These are phyloP conservation scores for Acrocephalus scirpaceus DNA, from an alignment of 2,797 vertebrate species.

Conservation along the genomic window DNA sequence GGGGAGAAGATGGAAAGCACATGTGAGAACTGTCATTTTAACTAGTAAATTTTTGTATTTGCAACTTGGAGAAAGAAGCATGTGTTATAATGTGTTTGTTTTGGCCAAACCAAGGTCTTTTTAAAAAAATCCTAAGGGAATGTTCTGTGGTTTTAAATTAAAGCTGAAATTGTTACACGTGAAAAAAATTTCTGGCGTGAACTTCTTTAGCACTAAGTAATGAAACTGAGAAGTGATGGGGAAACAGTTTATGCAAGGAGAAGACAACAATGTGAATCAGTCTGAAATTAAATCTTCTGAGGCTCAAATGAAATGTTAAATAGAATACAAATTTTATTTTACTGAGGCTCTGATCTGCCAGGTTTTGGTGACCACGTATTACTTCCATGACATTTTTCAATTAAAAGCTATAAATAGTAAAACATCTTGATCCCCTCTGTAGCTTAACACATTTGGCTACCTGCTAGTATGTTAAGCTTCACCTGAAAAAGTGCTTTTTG, in stretches of 20 bases:
- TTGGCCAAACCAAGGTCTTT: background rate
- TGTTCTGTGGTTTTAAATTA: background rate
- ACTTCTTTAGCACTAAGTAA: background rate
- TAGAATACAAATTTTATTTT: background rate
- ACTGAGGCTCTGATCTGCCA: background rate
- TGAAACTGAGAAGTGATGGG: background rate
- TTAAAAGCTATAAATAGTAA: background rate
- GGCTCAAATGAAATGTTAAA: background rate
- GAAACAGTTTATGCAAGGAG: background rate
- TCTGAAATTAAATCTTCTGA: background rate
- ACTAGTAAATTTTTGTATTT: background rate
- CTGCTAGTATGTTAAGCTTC: background rate
- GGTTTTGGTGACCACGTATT: background rate
- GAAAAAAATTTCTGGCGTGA: background rate
- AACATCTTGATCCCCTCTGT: background rate
- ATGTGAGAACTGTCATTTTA: background rate
- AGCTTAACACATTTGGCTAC: background rate
- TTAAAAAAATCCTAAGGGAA: background rate
- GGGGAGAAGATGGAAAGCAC: background rate
- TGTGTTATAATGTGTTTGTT: background rate
- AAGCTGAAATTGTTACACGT: background rate
- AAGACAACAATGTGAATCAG: background rate
- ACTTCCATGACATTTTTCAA: background rate
- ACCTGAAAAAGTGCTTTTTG: background rate
- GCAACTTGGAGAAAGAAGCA: background rate